Conservation (phyloP, 2,888 invertebrate species). For the Malachius bipustulatus region DNA sequence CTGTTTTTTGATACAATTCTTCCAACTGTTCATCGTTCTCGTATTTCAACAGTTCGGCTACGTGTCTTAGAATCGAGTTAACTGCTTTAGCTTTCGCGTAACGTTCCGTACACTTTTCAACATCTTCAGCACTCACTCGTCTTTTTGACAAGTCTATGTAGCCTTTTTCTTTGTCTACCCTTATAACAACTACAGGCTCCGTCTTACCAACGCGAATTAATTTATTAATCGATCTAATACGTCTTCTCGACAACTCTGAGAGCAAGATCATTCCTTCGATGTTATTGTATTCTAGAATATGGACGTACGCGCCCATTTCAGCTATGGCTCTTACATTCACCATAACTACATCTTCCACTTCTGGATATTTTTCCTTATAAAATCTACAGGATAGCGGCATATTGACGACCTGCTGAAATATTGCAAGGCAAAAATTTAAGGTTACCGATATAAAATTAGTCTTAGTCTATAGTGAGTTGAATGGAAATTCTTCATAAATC, state of each 20-base stretch:
- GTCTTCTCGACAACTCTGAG: slow-evolving; percentile 93
- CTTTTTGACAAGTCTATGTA: slow-evolving; percentile 99
- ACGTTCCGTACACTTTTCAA: slow-evolving; percentile 95
- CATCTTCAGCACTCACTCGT: slow-evolving; percentile 95
- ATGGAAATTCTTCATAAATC: too few species aligned
- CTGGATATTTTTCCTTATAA: slow-evolving; percentile 95
- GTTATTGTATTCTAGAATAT: slow-evolving; percentile 94
- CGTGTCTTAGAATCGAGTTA: slow-evolving; percentile 94
- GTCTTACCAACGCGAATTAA: slow-evolving; percentile 96
- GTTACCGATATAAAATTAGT: too few species aligned
- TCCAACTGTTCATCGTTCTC: slow-evolving; percentile 87
- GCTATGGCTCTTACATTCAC: slow-evolving; percentile 96
- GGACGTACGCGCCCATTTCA: slow-evolving; percentile 99
- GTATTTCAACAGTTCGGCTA: slow-evolving; percentile 87
- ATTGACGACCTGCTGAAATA: too few species aligned
- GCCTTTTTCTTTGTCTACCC: slow-evolving; percentile 99
- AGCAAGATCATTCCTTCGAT: slow-evolving; percentile 99
- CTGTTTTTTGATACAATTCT: slow-evolving; percentile 89
- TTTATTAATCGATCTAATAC: slow-evolving; percentile 99
- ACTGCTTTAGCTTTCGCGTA: slow-evolving; percentile 98
- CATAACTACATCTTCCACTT: slow-evolving; percentile 99
- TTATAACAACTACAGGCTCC: slow-evolving; percentile 97
- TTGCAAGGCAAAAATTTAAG: too few species aligned
- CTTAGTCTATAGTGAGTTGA: too few species aligned
- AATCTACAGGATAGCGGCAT: slow-evolving; percentile 93